A percentile compares a stretch with the other conserved stretches of the same genome.
These are phyloP conservation scores for Pegoplata infirma DNA, from an alignment of 2,888 invertebrate genomes.

Conservation along the genomic window DNA sequence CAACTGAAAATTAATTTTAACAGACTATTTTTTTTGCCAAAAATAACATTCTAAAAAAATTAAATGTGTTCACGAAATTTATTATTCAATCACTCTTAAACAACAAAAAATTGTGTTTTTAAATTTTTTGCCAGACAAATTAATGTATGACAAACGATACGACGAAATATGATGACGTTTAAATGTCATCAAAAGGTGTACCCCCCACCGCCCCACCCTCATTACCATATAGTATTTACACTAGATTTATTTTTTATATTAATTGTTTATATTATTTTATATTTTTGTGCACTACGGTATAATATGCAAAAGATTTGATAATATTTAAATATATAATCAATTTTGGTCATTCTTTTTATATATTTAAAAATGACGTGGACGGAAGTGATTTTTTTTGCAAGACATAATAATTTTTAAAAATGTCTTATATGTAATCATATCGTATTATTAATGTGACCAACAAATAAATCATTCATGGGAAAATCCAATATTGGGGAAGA, in stretches of 20 bases:
- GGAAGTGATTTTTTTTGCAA: slow-evolving; percentile 32
- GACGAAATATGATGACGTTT: slow-evolving; percentile 29
- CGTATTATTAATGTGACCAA: slow-evolving; percentile 8
- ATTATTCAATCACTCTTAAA: slow-evolving; percentile 22
- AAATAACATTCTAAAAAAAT: slow-evolving; percentile 38
- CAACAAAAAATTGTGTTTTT: slow-evolving; percentile 17
- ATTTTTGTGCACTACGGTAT: too few species aligned
- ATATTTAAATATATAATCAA: slow-evolving; percentile 6
- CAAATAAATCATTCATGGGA: too few species aligned
- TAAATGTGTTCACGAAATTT: slow-evolving; percentile 29
- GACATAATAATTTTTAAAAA: slow-evolving; percentile 7
- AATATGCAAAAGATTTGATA: background rate
- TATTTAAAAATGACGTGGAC: slow-evolving; percentile 21
- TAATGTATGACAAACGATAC: slow-evolving; percentile 32
- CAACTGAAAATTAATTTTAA: slow-evolving; percentile 35
- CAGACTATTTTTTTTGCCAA: slow-evolving; percentile 41
- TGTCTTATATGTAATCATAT: background rate
- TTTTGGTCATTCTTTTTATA: slow-evolving; percentile 21
- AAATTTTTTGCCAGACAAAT: slow-evolving; percentile 8
- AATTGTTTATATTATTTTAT: background rate
- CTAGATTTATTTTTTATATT: background rate
- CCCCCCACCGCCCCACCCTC: background rate
- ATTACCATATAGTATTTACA: background rate
- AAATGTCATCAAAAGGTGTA: slow-evolving; percentile 22
- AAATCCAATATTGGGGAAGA: too few species aligned